A percentile compares a stretch with the other conserved stretches of the same genome.
These are phyloP conservation scores for Meriones psammophilus DNA, from an alignment of 2,797 vertebrate species.

Conservation along the genomic window DNA sequence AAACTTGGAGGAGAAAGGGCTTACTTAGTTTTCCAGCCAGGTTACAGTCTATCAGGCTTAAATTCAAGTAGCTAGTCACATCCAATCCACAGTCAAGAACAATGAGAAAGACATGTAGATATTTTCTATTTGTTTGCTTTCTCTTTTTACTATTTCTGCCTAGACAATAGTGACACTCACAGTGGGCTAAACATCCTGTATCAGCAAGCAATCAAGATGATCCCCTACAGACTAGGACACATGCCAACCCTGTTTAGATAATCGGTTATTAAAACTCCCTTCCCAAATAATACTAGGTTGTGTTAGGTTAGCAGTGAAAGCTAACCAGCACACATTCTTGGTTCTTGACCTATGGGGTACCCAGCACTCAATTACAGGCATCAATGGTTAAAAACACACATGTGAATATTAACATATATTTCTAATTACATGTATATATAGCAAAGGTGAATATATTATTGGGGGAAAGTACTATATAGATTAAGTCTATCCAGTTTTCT, in stretches of 20 bases:
- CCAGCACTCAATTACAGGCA: neutral
- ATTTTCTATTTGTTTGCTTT: neutral
- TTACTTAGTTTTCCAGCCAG: neutral
- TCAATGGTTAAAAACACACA: neutral
- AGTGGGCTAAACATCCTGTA: neutral
- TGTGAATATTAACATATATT: neutral
- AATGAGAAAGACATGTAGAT: neutral
- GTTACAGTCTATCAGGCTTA: neutral
- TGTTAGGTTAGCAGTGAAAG: neutral
- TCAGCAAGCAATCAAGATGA: neutral
- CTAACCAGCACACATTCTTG: neutral
- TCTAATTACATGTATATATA: neutral
- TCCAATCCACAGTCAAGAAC: neutral
- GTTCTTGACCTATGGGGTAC: neutral
- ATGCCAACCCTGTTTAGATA: neutral
- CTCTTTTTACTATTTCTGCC: neutral
- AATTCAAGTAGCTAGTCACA: neutral
- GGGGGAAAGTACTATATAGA: neutral
- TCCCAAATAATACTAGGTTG: neutral
- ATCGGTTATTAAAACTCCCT: neutral
- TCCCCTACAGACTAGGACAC: neutral
- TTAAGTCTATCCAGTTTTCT: neutral
- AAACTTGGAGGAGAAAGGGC: neutral
- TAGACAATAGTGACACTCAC: neutral
- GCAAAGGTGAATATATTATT: neutral